Base-by-base conservation (phyloP, 2,113 vertebrate genomes). In the Crotalus tigris region DNA sequence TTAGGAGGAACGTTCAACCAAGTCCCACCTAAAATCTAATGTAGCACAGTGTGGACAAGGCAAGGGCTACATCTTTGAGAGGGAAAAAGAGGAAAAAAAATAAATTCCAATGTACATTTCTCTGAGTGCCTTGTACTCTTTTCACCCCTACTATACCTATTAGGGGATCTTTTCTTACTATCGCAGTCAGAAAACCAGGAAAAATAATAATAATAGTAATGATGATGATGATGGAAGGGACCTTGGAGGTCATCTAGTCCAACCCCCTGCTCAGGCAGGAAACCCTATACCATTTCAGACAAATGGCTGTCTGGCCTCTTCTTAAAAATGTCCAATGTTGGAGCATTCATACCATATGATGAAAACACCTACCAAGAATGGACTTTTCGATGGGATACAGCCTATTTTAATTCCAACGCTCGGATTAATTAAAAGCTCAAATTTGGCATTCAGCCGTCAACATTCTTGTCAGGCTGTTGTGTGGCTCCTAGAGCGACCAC, bases 381-480 rank as follows among this genome's bases (percentile, higher is more conserved):
- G 39, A 64, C 93, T 95, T 96, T 97, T 96, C 96, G 94, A 64
- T 92, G 90, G 89, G n/a, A 0, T n/a, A 61, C 75, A 59, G 7
- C 92, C 95, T 89, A 91, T 95, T 96, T 95, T 59, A 87, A 95
- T 96, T 46, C 92, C 39, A 92, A 55, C 53, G 89, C 96, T 96
- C 96, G 96, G 93, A 92, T 95, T 93, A 95, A 96, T 94, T 9
- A 89, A 54, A 88, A 75, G 19, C 86, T 92, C 69, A 90, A 12
- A 75, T 93, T 57, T 94, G 75, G 87, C 44, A 6, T 91, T 91
- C 55, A 0, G 7, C 91, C 85, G 86, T 1, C 61, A 93, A 94
- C 96, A 96, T 95, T 97, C 92, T 94, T 95, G 95, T 87, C 94
- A 95, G 96, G 96, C 94, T 93, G 58, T 90, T 94, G 90, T 85